Conservation (phyloP, 2,888 invertebrate genomes). For the Aricia artaxerxes region DNA sequence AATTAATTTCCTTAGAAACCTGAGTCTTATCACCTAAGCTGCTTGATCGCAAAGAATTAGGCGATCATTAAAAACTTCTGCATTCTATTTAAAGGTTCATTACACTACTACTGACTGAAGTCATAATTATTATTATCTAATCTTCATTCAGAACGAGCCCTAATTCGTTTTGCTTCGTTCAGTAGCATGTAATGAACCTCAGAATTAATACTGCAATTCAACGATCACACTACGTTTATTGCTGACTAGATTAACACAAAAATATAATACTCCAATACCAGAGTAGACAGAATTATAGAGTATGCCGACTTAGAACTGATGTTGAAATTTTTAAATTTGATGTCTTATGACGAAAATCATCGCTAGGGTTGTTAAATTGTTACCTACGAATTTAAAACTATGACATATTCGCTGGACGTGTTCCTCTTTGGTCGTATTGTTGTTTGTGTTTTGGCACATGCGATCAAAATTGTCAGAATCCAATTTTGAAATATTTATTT, state of each 20-base stretch:
- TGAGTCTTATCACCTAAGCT: slow-evolving; percentile 43
- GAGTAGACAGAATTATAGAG: no score
- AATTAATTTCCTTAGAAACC: slow-evolving; percentile 35
- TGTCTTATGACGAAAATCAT: no score
- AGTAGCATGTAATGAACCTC: not conserved
- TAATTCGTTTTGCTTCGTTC: not conserved
- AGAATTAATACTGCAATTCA: slow-evolving; percentile 45
- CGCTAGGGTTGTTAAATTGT: no score
- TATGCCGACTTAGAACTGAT: no score
- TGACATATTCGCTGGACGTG: no score
- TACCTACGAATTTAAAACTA: no score
- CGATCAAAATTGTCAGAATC: no score
- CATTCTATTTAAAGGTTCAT: not conserved
- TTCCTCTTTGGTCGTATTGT: no score
- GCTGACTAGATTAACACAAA: slow-evolving; percentile 60
- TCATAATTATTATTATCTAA: not conserved
- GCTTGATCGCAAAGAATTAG: slow-evolving; percentile 43
- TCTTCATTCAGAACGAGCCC: not conserved
- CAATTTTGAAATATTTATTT: no score
- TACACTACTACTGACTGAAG: not conserved
- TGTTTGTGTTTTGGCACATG: no score
- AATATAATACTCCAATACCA: slow-evolving; percentile 43
- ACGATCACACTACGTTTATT: slow-evolving; percentile 46
- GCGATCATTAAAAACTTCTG: not conserved
- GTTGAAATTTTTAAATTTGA: no score